Conservation (phyloP, 37 sponge, comb jelly and placozoan species). For the Cladorhizidae sp. region DNA sequence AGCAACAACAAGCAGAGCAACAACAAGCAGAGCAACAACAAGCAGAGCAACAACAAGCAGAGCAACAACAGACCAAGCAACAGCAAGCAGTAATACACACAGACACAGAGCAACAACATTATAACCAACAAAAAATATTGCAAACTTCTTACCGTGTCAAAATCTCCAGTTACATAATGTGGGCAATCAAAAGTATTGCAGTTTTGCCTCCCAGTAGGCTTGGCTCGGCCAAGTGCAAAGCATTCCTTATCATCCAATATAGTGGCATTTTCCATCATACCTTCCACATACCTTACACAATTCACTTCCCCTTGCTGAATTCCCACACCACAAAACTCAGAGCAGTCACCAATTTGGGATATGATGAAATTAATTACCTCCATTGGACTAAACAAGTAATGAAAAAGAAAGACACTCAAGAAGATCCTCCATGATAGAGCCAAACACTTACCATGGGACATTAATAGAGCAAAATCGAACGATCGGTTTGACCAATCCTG, state of each 20-base stretch:
- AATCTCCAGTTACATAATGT: neutral
- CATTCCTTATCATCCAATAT: constrained; percentile 5
- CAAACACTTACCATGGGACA: no score
- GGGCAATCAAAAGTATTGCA: constrained; percentile 1
- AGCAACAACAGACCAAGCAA: no score
- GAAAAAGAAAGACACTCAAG: no score
- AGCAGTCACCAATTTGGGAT: neutral
- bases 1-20: no score
- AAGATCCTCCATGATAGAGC: no score
- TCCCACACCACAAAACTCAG: constrained; percentile 37
- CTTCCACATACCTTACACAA: neutral
- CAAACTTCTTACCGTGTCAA: constrained; percentile 9
- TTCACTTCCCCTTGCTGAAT: neutral
- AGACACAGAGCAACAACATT: no score
- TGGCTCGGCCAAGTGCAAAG: neutral
- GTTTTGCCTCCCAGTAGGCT: neutral
- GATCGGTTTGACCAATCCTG: no score
- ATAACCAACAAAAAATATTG: no score
- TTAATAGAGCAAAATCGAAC: no score
- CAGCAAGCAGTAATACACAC: no score
- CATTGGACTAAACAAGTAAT: neutral
- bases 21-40: no score
- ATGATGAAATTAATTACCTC: neutral
- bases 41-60: no score
- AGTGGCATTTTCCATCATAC: neutral